These are phyloP conservation scores for Ateles fusciceps DNA, from an alignment of 2,797 vertebrate genomes.

Conservation along the genomic window DNA sequence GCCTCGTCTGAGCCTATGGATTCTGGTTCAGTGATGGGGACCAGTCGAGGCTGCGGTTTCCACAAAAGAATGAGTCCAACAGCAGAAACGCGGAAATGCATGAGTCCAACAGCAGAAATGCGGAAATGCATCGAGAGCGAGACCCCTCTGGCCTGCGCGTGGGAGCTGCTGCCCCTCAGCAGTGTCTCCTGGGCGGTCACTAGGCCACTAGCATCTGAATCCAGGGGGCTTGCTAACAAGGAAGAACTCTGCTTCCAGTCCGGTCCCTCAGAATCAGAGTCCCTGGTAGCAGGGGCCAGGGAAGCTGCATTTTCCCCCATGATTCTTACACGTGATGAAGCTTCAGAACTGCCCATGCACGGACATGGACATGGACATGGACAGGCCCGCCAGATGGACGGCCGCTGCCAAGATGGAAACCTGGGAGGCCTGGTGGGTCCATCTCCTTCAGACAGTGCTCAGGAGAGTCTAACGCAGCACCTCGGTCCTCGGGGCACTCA, in stretches of 20 bases:
- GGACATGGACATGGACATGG: neutral
- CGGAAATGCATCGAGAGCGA: accelerated
- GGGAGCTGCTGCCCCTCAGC: accelerated
- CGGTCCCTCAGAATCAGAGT: neutral
- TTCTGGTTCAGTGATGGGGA: accelerated
- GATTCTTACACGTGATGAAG: accelerated
- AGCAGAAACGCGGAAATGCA: accelerated
- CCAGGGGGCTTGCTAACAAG: accelerated
- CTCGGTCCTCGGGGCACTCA: accelerated
- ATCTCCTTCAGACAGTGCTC: accelerated
- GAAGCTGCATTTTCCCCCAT: neutral
- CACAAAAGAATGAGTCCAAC: neutral
- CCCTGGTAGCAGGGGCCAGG: accelerated
- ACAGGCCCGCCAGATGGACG: accelerated
- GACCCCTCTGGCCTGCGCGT: accelerated
- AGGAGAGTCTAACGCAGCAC: accelerated
- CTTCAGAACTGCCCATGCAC: accelerated
- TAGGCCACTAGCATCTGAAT: accelerated
- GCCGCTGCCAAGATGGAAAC: accelerated
- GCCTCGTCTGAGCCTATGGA: accelerated
- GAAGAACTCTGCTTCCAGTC: neutral
- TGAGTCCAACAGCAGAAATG: accelerated
- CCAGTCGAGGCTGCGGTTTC: too few species aligned
- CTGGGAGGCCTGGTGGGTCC: accelerated
- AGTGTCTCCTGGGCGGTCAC: accelerated